phyloP scores from a whole-genome alignment of 2,113 vertebrate genomes.

The Rissa tridactyla region DNA sequence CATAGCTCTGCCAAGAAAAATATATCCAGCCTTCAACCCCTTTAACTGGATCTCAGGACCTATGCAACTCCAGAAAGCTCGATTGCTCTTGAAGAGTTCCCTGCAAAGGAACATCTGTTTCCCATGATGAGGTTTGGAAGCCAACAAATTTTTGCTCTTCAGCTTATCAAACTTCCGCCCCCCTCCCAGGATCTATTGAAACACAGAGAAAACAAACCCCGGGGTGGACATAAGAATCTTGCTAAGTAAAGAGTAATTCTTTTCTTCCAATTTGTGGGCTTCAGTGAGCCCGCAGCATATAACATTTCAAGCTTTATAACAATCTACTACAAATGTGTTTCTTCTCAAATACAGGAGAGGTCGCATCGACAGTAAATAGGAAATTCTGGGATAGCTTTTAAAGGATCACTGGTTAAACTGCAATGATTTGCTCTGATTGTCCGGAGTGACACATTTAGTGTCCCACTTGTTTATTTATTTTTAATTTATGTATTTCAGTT shows the following conservation, averaged over 20 bases:
- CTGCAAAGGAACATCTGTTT: neutral
- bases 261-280: neutral
- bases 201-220: neutral
- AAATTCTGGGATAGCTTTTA: neutral
- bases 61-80: neutral
- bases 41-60: neutral
- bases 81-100: neutral
- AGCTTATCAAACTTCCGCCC: neutral
- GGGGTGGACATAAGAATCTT: neutral
- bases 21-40: neutral
- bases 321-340: neutral
- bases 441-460: neutral
- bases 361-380: neutral
- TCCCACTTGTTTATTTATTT: no score
- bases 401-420: neutral
- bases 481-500: neutral
- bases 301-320: neutral
- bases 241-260: neutral
- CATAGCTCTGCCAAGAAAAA: neutral
- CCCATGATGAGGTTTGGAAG: neutral
- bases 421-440: neutral
- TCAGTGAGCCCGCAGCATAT: neutral
- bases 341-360: neutral
- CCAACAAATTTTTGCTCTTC: neutral
- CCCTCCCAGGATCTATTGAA: neutral